Evolutionary conservation across 2,888 invertebrate genomes (phyloP).

Genomic region (Heliothis peltigera): DNA sequence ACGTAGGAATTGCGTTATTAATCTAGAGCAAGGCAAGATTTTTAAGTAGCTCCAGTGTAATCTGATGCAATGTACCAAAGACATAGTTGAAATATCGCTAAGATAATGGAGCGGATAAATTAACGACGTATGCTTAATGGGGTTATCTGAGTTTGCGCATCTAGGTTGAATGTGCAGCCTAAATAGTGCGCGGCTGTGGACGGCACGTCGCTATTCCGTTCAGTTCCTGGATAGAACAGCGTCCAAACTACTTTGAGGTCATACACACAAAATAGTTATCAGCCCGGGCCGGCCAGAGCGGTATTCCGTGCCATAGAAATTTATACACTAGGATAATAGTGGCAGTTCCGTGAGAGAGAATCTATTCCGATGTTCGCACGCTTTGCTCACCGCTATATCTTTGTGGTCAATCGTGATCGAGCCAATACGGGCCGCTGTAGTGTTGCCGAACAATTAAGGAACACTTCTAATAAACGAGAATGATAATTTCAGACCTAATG

Average conservation of each 20-base stretch:
- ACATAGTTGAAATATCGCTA: slow-evolving; percentile 59
- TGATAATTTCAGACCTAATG: slow-evolving; percentile 3
- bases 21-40: slow-evolving; percentile 22
- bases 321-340: slow-evolving; percentile 55
- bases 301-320: slow-evolving; percentile 59
- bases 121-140: slow-evolving; percentile 64
- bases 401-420: slow-evolving; percentile 50
- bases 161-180: slow-evolving; percentile 52
- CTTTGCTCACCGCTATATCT: slow-evolving; percentile 32
- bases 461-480: slow-evolving; percentile 33
- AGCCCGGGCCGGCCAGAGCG: slow-evolving; percentile 49
- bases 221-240: slow-evolving; percentile 40
- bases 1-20: slow-evolving; percentile 27
- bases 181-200: slow-evolving; percentile 48
- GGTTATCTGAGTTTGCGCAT: slow-evolving; percentile 44
- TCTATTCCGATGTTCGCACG: slow-evolving; percentile 46
- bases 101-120: slow-evolving; percentile 64
- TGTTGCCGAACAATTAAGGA: slow-evolving; percentile 37
- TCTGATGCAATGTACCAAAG: slow-evolving; percentile 39
- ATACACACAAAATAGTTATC: slow-evolving; percentile 63
- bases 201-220: slow-evolving; percentile 57
- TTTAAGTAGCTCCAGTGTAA: slow-evolving; percentile 20
- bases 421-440: slow-evolving; percentile 29
- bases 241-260: slow-evolving; percentile 52
- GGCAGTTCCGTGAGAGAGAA: slow-evolving; percentile 39